These are phyloP conservation scores for Anolis carolinensis DNA, from an alignment of 2,113 vertebrate species.

Conservation along the genomic window DNA sequence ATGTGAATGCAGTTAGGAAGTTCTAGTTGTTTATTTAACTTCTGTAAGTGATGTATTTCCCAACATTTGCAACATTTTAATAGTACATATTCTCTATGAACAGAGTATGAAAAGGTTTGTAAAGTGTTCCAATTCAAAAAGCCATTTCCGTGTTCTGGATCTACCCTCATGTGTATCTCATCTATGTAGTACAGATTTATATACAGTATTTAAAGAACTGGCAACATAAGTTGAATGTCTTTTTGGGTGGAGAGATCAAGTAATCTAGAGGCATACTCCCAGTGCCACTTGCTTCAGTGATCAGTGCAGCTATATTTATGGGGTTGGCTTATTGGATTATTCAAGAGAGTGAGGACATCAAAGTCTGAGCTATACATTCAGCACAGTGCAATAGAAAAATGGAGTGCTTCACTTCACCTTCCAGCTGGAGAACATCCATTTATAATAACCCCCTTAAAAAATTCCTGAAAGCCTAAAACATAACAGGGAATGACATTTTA, in stretches of 20 bases:
- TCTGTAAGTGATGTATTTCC: not conserved
- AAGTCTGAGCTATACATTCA: no score
- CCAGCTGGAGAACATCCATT: not conserved
- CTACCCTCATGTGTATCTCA: no score
- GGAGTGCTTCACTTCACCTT: not conserved
- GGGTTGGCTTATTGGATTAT: no score
- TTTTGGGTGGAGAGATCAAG: not conserved
- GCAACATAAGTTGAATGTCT: not conserved
- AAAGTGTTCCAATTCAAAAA: no score
- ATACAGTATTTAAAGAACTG: not conserved
- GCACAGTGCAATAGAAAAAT: not conserved
- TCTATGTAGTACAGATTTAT: not conserved
- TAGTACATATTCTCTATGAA: no score
- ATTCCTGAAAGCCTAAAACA: not conserved
- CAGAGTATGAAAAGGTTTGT: no score
- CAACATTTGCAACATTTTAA: not conserved
- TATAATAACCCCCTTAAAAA: not conserved
- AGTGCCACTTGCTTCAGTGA: not conserved
- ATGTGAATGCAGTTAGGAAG: no score
- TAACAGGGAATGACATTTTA: not conserved
- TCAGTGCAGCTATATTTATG: not conserved
- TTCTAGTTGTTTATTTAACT: not conserved
- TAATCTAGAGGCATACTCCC: not conserved
- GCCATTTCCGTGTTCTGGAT: no score
- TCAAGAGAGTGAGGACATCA: no score